These are phyloP conservation scores for Lates calcarifer DNA, from an alignment of 2,113 vertebrate genomes.

Conservation along the genomic window DNA sequence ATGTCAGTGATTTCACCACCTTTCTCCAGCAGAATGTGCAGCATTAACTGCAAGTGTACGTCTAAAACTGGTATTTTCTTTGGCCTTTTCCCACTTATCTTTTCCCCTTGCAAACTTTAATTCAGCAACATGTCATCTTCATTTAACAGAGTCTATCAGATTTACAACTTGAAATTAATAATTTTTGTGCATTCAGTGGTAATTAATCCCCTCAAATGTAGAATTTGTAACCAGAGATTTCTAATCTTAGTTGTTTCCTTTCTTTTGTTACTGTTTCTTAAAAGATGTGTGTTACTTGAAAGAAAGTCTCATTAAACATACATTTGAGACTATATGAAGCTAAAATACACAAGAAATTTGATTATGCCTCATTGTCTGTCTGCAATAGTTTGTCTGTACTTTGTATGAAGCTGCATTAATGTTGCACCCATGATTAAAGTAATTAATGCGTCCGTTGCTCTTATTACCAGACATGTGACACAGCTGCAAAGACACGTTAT, in stretches of 20 bases:
- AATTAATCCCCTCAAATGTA: conserved; percentile 10
- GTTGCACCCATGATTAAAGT: conserved; percentile 24
- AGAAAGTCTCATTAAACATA: neutral
- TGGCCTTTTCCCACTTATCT: neutral
- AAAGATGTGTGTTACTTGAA: neutral
- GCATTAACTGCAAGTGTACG: neutral
- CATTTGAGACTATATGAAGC: conserved; percentile 13
- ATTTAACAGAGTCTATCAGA: neutral
- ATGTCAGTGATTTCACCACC: conserved; percentile 34
- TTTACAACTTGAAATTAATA: neutral
- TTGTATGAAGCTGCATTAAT: neutral
- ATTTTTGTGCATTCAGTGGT: neutral
- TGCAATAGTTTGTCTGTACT: neutral
- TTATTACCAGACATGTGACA: conserved; percentile 22
- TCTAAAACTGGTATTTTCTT: neutral
- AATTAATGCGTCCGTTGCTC: conserved; percentile 24
- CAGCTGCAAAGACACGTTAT: conserved; percentile 9
- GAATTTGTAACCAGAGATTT: neutral
- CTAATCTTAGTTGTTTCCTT: conserved; percentile 4
- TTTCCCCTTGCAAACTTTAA: neutral
- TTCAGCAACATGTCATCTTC: neutral
- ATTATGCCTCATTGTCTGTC: conserved; percentile 41
- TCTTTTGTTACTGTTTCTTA: neutral
- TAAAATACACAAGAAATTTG: neutral
- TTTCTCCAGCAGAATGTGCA: neutral